Evolutionary conservation across 2,888 invertebrate species (phyloP).

Genomic region (Amphipoea lucens): DNA sequence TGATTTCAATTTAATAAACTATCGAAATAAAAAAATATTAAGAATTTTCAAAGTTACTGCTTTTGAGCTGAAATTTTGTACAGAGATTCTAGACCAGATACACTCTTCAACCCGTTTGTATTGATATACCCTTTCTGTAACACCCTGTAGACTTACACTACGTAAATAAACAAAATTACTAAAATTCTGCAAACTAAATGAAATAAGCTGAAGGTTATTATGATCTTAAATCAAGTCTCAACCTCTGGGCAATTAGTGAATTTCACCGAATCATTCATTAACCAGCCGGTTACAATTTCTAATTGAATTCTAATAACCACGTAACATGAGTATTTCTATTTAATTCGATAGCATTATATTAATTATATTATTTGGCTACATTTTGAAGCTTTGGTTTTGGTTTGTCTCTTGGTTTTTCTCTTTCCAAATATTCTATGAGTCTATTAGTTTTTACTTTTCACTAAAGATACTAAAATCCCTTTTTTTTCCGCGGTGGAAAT

Average conservation of each 20-base stretch:
- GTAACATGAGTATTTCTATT: constrained; percentile 52
- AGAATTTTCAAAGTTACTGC: no score
- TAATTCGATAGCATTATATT: constrained; percentile 18
- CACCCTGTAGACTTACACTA: not conserved
- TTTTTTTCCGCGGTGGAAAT: no score
- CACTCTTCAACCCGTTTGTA: no score
- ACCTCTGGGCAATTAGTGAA: constrained; percentile 54
- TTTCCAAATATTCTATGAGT: not conserved
- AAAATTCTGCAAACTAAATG: constrained; percentile 31
- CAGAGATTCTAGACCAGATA: no score
- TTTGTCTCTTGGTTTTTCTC: not conserved
- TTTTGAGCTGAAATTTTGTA: no score
- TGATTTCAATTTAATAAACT: no score
- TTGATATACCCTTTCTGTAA: no score
- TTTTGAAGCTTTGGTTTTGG: not conserved
- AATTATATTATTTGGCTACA: not conserved
- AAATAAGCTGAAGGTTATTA: constrained; percentile 56
- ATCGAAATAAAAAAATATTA: no score
- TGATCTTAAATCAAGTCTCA: constrained; percentile 53
- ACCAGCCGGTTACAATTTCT: constrained; percentile 52
- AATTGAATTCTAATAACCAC: constrained; percentile 59
- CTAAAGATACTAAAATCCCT: no score
- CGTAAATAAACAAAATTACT: not conserved
- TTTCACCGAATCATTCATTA: constrained; percentile 59
- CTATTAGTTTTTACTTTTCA: not conserved